Base-by-base conservation (phyloP, 1,140 invertebrate genomes). In the Eumeta japonica region DNA sequence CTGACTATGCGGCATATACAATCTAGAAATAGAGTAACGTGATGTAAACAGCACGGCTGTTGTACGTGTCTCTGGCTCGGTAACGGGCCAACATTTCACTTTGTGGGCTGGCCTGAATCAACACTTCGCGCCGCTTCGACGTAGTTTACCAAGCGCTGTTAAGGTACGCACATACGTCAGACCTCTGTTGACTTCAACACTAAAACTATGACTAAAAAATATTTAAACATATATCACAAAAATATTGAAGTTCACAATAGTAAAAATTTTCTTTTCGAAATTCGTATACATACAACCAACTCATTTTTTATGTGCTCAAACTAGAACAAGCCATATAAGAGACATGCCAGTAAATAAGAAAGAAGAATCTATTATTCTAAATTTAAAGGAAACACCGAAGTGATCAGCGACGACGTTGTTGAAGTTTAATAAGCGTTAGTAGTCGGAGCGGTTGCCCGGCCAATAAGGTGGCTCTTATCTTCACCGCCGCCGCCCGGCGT, bases 391-490 rank as follows among this genome's bases (percentile, higher is more conserved):
- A 71, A 65, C 66, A 67, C 67, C 58, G 62, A 57, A 62, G 64
- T 68, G 64, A 67, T 68, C 64, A 68, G 68, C 64, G 57, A 48
- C 57, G 52, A 58, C 63, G 62, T 58, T 68, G 64, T 70, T 63
- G 51, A 63, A 71, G 66, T 73, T 73, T 73, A 73, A 73, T 73
- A 73, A 73, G 64, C 62, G 64, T 66, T 73, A 66, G 68, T 73
- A 67, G n/a, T n/a, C n/a, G n/a, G n/a, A n/a, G n/a, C n/a, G n/a
- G n/a, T n/a, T n/a, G n/a, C n/a, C n/a, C n/a, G n/a, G n/a, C n/a
- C n/a, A n/a, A n/a, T n/a, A n/a, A 73, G 55, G 64, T 46, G 47
- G 40, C 52, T 51, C 54, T 66, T 64, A 71, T 71, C 64, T 73
- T 65, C 64, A 65, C 62, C 65, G 52, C 50, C 40, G 41, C 46